Base-by-base conservation (phyloP, 2,888 invertebrate species). In the Agonopterix alstromeriana region DNA sequence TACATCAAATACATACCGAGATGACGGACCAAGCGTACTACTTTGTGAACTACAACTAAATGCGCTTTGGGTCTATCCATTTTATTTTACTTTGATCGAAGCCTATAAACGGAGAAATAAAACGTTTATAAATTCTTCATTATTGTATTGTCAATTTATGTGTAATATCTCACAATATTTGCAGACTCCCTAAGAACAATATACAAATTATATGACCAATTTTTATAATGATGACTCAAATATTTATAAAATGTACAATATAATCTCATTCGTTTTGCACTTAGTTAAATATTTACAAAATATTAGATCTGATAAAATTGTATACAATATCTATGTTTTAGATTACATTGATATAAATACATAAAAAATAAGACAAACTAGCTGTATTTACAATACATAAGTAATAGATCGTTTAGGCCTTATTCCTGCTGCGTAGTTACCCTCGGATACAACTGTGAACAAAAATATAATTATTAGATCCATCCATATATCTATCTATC, bases 371-470 rank as follows among this genome's bases (percentile, higher is more conserved):
- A 82, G 69, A 77, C 78, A 69, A 73, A 74, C 72, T 76, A 77
- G 77, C 73, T 72, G 68, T 86, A 86, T 86, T 79, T 85, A 87
- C 87, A 87, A 71, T 74, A 73, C 11, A 73, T 70, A 70, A 65
- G 67, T 59, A 58, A 3, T 69, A 73, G 69, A 67, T 59, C 58
- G 53, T 53, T 52, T 54, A 55, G 57, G 57, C 65, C 11, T 67
- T 55, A 83, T 54, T 89, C 88, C 64, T 87, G 90, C 83, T 91
- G 91, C 64, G 90, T 77, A 74, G 90, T 90, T 76, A 92, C 91
- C 81, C 92, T 89, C 67, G 92, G 91, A 74, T 92, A 92, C 76
- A 92, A 87, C 92, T 92, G 87, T 1, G n/a, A 89, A 89, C 57
- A 67, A 70, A 57, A 60, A 46, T 8, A 40, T 10, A 44, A 36